Conservation (phyloP, 2,113 vertebrate genomes). For the Corynorhinus townsendii region DNA sequence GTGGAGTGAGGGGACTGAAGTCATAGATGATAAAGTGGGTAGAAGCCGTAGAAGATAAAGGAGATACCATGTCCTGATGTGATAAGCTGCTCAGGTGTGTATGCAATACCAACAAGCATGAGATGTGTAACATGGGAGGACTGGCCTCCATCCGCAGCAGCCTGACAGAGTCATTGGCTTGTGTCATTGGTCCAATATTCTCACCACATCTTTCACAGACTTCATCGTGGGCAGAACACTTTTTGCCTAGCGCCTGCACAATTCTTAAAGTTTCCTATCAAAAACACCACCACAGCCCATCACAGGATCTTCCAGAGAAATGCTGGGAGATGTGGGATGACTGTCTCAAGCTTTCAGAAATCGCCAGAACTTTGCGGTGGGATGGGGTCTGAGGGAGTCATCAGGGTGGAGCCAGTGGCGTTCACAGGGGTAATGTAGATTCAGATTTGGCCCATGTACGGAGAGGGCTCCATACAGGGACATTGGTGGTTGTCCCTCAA, state of each 20-base stretch:
- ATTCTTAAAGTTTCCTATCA: background rate
- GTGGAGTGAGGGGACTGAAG: background rate
- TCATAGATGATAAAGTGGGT: background rate
- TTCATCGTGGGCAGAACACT: background rate
- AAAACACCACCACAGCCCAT: background rate
- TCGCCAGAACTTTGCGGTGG: background rate
- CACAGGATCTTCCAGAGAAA: background rate
- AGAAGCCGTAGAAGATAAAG: no score
- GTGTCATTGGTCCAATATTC: background rate
- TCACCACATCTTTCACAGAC: background rate
- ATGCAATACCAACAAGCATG: background rate
- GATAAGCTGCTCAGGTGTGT: background rate
- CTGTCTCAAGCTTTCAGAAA: background rate
- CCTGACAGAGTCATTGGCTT: background rate
- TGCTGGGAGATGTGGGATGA: background rate
- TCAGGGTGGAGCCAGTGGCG: background rate
- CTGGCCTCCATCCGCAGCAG: background rate
- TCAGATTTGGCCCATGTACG: no score
- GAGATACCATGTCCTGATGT: background rate
- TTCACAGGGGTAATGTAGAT: background rate
- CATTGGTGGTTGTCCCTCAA: no score
- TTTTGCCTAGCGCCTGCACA: background rate
- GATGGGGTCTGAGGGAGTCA: background rate
- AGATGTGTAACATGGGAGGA: background rate
- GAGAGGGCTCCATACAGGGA: no score